Conservation (phyloP, 1,140 invertebrate species). For the Drosophila kurseongensis region DNA sequence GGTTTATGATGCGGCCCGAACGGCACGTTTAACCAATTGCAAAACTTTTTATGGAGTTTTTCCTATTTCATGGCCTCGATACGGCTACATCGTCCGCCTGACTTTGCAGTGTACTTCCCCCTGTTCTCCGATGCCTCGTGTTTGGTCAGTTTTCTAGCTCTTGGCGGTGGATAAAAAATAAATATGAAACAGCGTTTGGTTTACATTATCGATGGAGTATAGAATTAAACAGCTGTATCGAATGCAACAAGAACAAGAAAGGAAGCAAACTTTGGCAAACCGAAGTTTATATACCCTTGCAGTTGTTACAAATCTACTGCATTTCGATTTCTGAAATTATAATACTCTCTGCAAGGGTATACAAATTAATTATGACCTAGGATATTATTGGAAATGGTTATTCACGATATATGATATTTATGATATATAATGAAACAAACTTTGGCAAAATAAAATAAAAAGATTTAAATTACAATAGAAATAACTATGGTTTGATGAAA, state of each 20-base stretch:
- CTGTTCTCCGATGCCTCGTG: background rate
- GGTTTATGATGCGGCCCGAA: conserved; percentile 56
- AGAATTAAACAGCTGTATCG: background rate
- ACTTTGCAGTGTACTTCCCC: no score
- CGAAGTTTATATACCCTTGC: no score
- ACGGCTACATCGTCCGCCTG: conserved; percentile 16
- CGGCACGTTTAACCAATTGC: conserved; percentile 76
- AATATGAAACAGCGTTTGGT: background rate
- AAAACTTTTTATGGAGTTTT: conserved; percentile 63
- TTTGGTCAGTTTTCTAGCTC: conserved; percentile 8
- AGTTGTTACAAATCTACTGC: no score
- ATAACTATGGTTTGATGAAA: no score
- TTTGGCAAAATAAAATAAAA: no score
- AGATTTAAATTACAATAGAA: no score
- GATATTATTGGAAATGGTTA: no score
- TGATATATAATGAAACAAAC: no score
- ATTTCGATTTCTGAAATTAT: no score
- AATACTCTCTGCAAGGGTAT: no score
- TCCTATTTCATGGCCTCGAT: conserved; percentile 38
- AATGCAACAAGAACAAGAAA: background rate
- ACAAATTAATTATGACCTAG: background rate
- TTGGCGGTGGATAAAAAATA: conserved; percentile 18
- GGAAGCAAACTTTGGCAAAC: no score
- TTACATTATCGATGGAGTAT: background rate
- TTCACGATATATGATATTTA: no score